phyloP scores from a whole-genome alignment of 2,113 vertebrate genomes.

The Pseudonaja textilis region DNA sequence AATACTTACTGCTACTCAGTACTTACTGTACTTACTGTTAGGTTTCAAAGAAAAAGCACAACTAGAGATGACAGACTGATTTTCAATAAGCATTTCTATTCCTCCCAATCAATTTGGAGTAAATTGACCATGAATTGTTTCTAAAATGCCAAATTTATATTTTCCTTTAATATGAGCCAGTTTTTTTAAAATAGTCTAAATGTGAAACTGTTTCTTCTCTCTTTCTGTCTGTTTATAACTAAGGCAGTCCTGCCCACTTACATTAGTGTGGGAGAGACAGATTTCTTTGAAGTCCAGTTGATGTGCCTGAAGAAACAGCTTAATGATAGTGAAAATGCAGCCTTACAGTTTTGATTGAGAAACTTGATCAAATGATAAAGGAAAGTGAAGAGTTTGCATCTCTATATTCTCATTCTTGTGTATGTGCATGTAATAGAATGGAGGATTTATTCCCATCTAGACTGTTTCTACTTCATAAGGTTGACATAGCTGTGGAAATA shows the following conservation, averaged over 20 bases:
- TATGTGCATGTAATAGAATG: background rate
- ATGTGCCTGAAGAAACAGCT: constrained; percentile 50
- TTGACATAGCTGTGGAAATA: background rate
- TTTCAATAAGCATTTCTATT: background rate
- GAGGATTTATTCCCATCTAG: background rate
- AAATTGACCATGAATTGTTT: constrained; percentile 58
- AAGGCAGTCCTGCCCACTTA: constrained; percentile 3
- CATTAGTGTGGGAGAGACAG: constrained; percentile 34
- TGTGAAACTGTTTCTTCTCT: background rate
- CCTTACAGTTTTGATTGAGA: constrained; percentile 16
- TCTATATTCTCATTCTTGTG: background rate
- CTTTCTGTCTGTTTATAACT: background rate
- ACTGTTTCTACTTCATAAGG: background rate
- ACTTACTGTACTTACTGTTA: background rate
- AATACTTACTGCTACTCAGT: background rate
- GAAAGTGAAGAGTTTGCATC: background rate
- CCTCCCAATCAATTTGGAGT: constrained; percentile 23
- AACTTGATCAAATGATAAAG: constrained; percentile 29
- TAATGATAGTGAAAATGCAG: constrained; percentile 43
- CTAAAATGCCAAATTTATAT: constrained; percentile 38
- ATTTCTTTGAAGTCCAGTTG: constrained; percentile 23
- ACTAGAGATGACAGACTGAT: background rate
- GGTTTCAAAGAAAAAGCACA: background rate
- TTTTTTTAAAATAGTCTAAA: background rate
- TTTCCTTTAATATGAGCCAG: constrained; percentile 33